Base-by-base conservation (phyloP, 2,888 invertebrate species). In the Erebia aethiops region DNA sequence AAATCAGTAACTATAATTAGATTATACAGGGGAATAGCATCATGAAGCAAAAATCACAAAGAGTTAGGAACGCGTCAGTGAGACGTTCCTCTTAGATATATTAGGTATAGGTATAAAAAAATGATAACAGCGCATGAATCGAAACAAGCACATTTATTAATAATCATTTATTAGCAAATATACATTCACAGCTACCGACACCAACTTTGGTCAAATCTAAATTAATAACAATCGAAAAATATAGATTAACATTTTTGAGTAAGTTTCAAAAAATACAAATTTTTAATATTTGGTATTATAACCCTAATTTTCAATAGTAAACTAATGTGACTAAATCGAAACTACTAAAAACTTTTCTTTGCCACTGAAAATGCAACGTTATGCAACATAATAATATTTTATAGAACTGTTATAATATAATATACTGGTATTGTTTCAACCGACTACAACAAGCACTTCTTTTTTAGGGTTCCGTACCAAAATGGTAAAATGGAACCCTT, bases 141-240 rank as follows among this genome's bases (percentile, higher is more conserved):
- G 83, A 86, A 88, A 88, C 87, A 87, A 87, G 86, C 86, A 81
- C 82, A 82, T 88, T 87, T 87, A 88, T 85, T 87, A 80, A 83
- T 81, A 83, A 82, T 78, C 74, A 82, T 81, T 77, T 81, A 81
- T 82, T 83, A 85, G 84, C 85, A 81, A 86, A 87, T 86, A 85
- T 87, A 87, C 86, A 81, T 84, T 79, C 80, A 83, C 83, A 84
- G 75, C 76, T 77, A 77, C 78, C 76, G 63, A 77, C 77, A 74
- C 79, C 78, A 73, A 76, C 83, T 84, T 84, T 84, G 86, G 84
- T 85, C 82, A 81, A 78, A 79, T 76, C 78, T 74, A 71, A 75
- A 73, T 67, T 21, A 56, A 46, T 41, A 75, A 69, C 68, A 70
- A 69, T 61, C 51, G 68, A 71, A 73, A 69, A 51, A 46, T 21